Base-by-base conservation (phyloP, 2,113 vertebrate genomes). In the Pleuronectes platessa region DNA sequence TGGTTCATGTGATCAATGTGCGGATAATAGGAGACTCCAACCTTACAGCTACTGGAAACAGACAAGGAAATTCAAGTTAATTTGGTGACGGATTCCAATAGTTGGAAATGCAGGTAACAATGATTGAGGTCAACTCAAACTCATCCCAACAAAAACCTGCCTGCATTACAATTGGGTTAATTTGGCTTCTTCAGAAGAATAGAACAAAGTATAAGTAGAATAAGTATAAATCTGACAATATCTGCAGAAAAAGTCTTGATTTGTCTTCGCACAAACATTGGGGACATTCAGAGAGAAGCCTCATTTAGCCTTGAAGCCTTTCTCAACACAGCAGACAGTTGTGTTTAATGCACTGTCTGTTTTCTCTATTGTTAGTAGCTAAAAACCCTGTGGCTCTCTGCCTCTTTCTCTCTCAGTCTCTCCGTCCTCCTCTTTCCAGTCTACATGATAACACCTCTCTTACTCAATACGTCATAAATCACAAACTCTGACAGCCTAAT, bases 401-500 rank as follows among this genome's bases (percentile, higher is more conserved):
- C 59, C 66, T 35, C 69, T 47, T 35, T 68, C 62, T 60, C 66
- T 31, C 69, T 47, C 42, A 8, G 40, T 62, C 35, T 73, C 65
- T 13, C 65, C 12, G 9, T 68, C 74, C 68, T 63, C 66, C 66
- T 83, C 70, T 68, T 84, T 51, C 76, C 71, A 59, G 56, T 76
- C 74, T 67, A 62, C 58, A 51, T 80, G 87, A 93, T 84, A 93
- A 91, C 77, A 89, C 83, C 77, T 86, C 81, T 92, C 86, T 93
- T 93, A 90, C 90, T 91, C 93, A 94, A 91, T 88, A 80, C 49
- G 56, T 87, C 90, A 92, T 95, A 93, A 94, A 94, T 95, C 93
- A 94, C 72, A 64, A 13, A 23, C 18, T 23, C 35, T 88, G 94
- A 95, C 94, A 94, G 80, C 71, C 83, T 93, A 95, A 95, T 95